phyloP scores from a whole-genome alignment of 2,797 vertebrate genomes.

The Allobates femoralis region DNA sequence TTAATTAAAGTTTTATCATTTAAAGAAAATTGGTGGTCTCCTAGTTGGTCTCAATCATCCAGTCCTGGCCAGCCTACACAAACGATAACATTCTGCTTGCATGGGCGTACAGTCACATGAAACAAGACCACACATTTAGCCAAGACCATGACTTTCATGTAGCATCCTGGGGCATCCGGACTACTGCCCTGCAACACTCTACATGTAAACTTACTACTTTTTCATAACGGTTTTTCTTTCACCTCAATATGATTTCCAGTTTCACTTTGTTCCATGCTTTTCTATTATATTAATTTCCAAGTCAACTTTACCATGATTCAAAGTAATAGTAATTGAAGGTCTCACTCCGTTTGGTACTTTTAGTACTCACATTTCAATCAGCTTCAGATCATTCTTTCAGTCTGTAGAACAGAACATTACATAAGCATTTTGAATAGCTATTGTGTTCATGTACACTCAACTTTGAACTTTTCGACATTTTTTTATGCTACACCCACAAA shows the following conservation, averaged over 20 bases:
- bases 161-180: too few species aligned
- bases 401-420: slow-evolving; percentile 16
- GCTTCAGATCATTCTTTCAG: slow-evolving; percentile 4
- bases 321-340: slow-evolving; percentile 13
- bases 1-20: too few species aligned
- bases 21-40: too few species aligned
- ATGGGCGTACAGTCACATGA: too few species aligned
- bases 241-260: neutral
- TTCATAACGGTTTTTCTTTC: neutral
- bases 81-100: too few species aligned
- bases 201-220: neutral
- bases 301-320: neutral
- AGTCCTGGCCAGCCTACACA: too few species aligned
- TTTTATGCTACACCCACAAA: too few species aligned
- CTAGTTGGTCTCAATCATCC: too few species aligned
- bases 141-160: too few species aligned
- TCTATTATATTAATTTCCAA: neutral
- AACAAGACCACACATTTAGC: too few species aligned
- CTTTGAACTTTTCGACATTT: too few species aligned
- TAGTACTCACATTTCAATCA: neutral
- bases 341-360: neutral
- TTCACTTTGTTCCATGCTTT: slow-evolving; percentile 7
- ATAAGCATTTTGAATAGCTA: neutral
- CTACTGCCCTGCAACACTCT: too few species aligned
- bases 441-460: neutral